Evolutionary conservation across 2,888 invertebrate species (phyloP).

Genomic region (Xestia xanthographa): DNA sequence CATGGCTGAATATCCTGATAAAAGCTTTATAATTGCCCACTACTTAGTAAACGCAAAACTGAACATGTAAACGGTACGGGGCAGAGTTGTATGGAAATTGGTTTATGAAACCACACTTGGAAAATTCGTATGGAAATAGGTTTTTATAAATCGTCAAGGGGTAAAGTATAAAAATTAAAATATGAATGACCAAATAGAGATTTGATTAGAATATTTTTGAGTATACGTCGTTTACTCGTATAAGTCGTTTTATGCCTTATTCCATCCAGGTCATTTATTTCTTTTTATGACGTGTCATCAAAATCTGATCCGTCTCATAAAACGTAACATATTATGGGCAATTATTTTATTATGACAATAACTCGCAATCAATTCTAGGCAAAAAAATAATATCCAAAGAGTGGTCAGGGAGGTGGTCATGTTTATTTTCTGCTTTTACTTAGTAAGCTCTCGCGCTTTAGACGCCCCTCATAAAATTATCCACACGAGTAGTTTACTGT

Average conservation of each 20-base stretch:
- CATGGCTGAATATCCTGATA: background rate
- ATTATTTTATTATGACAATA: background rate
- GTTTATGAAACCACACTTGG: background rate
- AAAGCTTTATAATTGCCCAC: background rate
- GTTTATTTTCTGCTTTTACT: slow-evolving; percentile 4
- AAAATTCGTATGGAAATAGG: background rate
- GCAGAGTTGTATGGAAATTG: background rate
- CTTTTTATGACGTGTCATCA: background rate
- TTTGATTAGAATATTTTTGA: background rate
- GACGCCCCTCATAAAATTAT: slow-evolving; percentile 27
- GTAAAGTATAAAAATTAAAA: background rate
- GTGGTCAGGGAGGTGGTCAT: background rate
- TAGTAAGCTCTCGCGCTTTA: slow-evolving; percentile 9
- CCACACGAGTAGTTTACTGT: background rate
- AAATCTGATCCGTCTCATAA: background rate
- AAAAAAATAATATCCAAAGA: background rate
- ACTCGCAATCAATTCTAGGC: background rate
- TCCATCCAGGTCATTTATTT: background rate
- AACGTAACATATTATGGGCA: background rate
- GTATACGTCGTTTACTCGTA: background rate
- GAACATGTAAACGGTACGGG: background rate
- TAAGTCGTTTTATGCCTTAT: background rate
- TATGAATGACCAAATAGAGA: background rate
- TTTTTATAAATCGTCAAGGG: background rate
- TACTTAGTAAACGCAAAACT: background rate